These are phyloP conservation scores for Remorina albescens DNA, from an alignment of 2,797 vertebrate genomes.

Conservation along the genomic window DNA sequence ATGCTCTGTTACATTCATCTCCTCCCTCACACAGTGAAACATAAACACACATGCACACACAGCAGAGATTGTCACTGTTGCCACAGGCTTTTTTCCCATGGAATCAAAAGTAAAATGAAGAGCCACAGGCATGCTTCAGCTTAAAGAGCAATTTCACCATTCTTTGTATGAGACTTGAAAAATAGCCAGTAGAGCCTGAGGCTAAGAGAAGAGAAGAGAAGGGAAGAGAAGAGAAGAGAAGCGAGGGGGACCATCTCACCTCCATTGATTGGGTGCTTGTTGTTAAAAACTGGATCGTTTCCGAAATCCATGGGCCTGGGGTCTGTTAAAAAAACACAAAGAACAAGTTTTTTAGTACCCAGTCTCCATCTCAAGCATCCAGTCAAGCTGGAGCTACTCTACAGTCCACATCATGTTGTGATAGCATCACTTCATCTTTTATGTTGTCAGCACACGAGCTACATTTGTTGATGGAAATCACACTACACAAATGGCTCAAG, in stretches of 20 bases:
- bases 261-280: constrained; percentile 75
- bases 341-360: constrained; percentile 51
- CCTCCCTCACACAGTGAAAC: background rate
- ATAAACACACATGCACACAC: constrained; percentile 9
- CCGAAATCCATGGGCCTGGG: constrained; percentile 83
- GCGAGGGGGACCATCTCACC: constrained; percentile 73
- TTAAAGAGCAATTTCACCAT: constrained; percentile 49
- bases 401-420: constrained; percentile 16
- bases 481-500: constrained; percentile 31
- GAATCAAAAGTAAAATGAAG: constrained; percentile 49
- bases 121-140: constrained; percentile 56
- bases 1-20: constrained; percentile 15
- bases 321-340: constrained; percentile 75
- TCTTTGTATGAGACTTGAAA: constrained; percentile 54
- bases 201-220: constrained; percentile 17
- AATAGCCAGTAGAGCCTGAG: constrained; percentile 50
- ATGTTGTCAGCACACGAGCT: constrained; percentile 26
- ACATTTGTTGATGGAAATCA: constrained; percentile 55
- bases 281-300: constrained; percentile 79
- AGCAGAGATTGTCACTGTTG: constrained; percentile 46
- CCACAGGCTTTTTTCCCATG: constrained; percentile 57
- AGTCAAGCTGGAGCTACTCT: constrained; percentile 22
- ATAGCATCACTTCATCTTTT: constrained; percentile 46
- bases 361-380: constrained; percentile 50
- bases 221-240: background rate